phyloP scores from a whole-genome alignment of 2,888 invertebrate genomes.

The Catocala fraxini region DNA sequence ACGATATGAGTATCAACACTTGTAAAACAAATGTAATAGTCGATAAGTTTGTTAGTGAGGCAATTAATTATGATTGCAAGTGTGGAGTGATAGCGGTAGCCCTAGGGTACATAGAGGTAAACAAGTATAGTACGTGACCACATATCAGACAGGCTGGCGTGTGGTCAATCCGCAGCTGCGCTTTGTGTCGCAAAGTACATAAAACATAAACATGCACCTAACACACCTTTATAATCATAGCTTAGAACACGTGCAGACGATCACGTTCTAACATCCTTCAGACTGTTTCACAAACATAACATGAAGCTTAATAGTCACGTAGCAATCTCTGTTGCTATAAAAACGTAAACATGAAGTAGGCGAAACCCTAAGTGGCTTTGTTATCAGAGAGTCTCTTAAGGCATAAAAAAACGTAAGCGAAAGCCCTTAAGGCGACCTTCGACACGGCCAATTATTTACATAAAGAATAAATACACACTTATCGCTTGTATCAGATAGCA shows the following conservation, averaged over 20 bases:
- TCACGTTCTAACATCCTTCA: conserved; percentile 53
- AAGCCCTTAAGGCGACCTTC: conserved; percentile 35
- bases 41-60: conserved; percentile 44
- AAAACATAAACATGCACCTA: conserved; percentile 56
- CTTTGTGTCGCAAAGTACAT: conserved; percentile 65
- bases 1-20: conserved; percentile 39
- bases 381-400: conserved; percentile 15
- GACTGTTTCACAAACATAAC: conserved; percentile 45
- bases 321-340: conserved; percentile 32
- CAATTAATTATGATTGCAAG: conserved; percentile 36
- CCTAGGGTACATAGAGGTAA: conserved; percentile 39
- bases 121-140: conserved; percentile 52
- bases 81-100: conserved; percentile 50
- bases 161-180: conserved; percentile 74
- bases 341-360: conserved; percentile 15
- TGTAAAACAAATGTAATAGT: conserved; percentile 46
- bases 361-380: conserved; percentile 14
- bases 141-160: conserved; percentile 64
- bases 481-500: conserved; percentile 28
- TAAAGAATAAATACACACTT: conserved; percentile 22
- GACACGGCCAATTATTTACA: conserved; percentile 35
- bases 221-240: conserved; percentile 41
- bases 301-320: conserved; percentile 49
- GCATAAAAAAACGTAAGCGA: conserved; percentile 14
- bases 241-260: conserved; percentile 53